A percentile compares a stretch with the other conserved stretches of the same genome.
phyloP scores from a whole-genome alignment of 2,113 vertebrate species.

The Callipepla squamata region DNA sequence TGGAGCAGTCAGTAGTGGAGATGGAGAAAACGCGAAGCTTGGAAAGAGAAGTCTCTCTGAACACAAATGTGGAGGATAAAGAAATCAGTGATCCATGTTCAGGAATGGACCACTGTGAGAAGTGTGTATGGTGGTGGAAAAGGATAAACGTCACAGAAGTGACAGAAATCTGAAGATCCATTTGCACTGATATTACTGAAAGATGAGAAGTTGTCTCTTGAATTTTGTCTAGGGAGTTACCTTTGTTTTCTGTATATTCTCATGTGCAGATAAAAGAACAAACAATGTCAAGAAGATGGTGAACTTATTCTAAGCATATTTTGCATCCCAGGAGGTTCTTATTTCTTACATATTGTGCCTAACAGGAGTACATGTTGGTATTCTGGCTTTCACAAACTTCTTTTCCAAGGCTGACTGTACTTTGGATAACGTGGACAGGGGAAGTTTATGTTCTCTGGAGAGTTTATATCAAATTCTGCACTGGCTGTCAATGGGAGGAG shows the following conservation, averaged over 20 bases:
- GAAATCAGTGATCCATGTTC: background rate
- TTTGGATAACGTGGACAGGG: no score
- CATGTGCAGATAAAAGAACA: background rate
- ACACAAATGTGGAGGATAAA: background rate
- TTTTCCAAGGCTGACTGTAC: background rate
- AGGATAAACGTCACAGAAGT: background rate
- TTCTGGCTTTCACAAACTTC: background rate
- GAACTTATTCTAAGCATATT: background rate
- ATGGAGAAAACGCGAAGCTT: background rate
- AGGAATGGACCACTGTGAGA: background rate
- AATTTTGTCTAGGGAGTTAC: background rate
- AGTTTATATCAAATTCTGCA: background rate
- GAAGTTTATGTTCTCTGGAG: no score
- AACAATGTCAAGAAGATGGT: background rate
- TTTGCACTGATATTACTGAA: background rate
- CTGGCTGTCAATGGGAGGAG: background rate
- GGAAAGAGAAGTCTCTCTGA: background rate
- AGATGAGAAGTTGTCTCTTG: background rate
- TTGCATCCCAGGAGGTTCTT: background rate
- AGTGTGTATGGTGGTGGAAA: background rate
- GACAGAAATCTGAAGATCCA: background rate
- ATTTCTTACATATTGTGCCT: background rate
- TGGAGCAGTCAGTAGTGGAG: background rate
- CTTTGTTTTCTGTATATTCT: background rate
- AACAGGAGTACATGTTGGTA: background rate